Base-by-base conservation (phyloP, 2,113 vertebrate species). In the Lagopus muta region DNA sequence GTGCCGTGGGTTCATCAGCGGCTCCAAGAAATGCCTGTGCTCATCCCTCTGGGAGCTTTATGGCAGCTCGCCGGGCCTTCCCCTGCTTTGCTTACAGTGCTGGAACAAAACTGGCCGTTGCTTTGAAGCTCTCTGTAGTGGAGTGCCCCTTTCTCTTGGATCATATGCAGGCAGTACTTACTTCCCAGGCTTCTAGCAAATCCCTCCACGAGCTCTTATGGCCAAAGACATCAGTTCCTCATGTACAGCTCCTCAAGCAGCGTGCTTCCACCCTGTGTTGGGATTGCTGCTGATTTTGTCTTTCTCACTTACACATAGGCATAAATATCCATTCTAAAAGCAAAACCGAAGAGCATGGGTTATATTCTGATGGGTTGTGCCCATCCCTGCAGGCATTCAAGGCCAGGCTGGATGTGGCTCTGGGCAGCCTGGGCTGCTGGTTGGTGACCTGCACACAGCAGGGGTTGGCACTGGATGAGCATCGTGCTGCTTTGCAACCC, bases 1-100 rank as follows among this genome's bases (percentile, higher is more conserved):
- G 42, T 0, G 1, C 10, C 17, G 45, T 47, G 50, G 50, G 50
- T 52, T 52, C 25, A 27, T 25, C 25, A 50, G 13, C 15, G 24
- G 50, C 22, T 25, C 66, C 55, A 61, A 6, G 74, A 32, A 69
- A 30, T 38, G 8, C 2, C 17, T 0, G 19, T 13, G 30, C 3
- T 80, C 30, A 47, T 21, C 42, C 58, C 11, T 75, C 12, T 22
- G 55, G 50, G n/a, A 32, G 48, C 4, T 13, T 7, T 11, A 38
- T 18, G 40, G 14, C 47, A 57, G 5, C 61, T 75, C 88, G 3
- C 30, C 0, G 3, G 32, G 3, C 15, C 28, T 38, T 50, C 18
- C 28, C 42, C 25, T 1, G 1, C 61, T 61, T 64, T 54, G 8
- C 67, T 7, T 14, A 4, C 0, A 0, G 0, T n/a, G 73, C 69